Evolutionary conservation across 2,797 vertebrate species (phyloP).

Genomic region (Scyliorhinus canicula): DNA sequence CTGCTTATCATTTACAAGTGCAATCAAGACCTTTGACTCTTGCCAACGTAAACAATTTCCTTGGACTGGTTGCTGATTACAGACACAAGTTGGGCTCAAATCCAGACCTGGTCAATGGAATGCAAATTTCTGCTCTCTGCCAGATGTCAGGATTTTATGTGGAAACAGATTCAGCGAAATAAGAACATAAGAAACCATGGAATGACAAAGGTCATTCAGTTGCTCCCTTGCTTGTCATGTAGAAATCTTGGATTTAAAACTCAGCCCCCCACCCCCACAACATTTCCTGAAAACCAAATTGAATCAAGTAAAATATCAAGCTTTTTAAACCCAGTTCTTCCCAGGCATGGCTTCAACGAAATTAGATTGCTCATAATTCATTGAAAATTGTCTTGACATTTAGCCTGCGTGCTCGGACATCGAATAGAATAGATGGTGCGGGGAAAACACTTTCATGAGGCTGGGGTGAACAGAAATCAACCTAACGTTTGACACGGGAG

Average conservation of each 20-base stretch:
- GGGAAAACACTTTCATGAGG: not conserved
- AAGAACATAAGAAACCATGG: not conserved
- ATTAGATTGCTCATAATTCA: not conserved
- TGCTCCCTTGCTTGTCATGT: not conserved
- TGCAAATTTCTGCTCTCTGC: not conserved
- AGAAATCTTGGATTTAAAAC: not conserved
- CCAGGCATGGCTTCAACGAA: not conserved
- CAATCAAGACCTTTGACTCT: not conserved
- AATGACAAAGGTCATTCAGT: not conserved
- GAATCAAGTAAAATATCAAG: not conserved
- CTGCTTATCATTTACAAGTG: not conserved
- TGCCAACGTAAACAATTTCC: conserved; percentile 9
- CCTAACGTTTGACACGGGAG: not conserved
- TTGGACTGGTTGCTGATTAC: not conserved
- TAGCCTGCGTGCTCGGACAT: not conserved
- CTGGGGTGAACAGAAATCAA: not conserved
- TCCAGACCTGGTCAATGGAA: not conserved
- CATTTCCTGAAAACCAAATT: not conserved
- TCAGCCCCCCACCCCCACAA: not conserved
- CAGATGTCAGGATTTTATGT: not conserved
- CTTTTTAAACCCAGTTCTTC: not conserved
- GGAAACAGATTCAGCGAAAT: not conserved
- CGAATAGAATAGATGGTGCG: not conserved
- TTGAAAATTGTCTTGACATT: not conserved
- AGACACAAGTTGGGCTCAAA: not conserved